These are phyloP conservation scores for Dicrostonyx torquatus DNA, from an alignment of 2,797 vertebrate genomes.

Conservation along the genomic window DNA sequence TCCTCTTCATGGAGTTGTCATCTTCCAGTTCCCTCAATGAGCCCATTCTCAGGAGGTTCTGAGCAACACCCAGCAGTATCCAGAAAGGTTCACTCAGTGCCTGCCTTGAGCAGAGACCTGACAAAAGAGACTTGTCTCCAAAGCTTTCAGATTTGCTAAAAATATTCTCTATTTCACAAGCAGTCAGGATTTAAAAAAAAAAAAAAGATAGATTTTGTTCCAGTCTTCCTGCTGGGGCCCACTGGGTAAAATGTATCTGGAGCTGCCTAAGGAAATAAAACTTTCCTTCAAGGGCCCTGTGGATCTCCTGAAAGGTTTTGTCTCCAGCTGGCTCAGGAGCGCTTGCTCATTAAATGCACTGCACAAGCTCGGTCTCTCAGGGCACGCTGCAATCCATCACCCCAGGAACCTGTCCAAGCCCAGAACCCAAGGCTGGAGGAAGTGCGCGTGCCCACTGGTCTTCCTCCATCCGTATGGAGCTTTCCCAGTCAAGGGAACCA, in stretches of 20 bases:
- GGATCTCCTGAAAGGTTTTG: not conserved
- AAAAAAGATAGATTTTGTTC: not conserved
- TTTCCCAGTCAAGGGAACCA: not conserved
- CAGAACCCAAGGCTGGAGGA: not conserved
- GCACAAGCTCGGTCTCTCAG: not conserved
- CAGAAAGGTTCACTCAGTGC: constrained; percentile 45
- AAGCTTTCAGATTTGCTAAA: constrained; percentile 65
- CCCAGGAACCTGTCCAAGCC: not conserved
- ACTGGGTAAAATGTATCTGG: constrained; percentile 49
- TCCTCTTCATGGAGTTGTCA: constrained; percentile 59
- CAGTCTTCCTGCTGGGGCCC: not conserved
- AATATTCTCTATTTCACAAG: constrained; percentile 61
- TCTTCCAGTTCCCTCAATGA: constrained; percentile 40
- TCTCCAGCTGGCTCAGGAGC: constrained; percentile 25
- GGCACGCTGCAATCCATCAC: not conserved
- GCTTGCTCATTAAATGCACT: not conserved
- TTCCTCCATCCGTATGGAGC: too few species aligned
- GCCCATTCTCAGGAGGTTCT: not conserved
- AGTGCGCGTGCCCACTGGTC: accelerated
- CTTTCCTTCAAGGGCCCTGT: not conserved
- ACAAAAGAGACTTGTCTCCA: constrained; percentile 57
- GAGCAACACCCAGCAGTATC: not conserved
- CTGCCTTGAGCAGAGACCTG: not conserved
- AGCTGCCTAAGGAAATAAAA: constrained; percentile 50
- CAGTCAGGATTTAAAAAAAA: not conserved